These are phyloP conservation scores for Lutjanus argentimaculatus DNA, from an alignment of 2,797 vertebrate genomes.

Conservation along the genomic window DNA sequence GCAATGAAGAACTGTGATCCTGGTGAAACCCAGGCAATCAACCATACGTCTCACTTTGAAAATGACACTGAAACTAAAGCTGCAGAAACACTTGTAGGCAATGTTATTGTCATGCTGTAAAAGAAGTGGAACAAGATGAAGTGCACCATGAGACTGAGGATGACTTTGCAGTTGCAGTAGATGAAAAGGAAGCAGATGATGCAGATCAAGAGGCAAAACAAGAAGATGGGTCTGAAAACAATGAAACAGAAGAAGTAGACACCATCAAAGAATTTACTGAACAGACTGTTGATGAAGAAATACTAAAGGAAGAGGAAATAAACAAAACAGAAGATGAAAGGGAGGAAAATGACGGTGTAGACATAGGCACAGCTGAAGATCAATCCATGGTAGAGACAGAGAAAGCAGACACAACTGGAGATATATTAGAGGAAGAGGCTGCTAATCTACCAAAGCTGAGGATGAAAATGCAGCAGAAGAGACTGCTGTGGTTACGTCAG, in stretches of 20 bases:
- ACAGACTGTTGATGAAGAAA: conserved; percentile 6
- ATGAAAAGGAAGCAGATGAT: conserved; percentile 25
- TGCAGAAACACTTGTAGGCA: conserved; percentile 58
- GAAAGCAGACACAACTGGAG: not conserved
- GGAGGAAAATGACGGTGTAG: not conserved
- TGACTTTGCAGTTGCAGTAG: conserved; percentile 5
- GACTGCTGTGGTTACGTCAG: accelerated
- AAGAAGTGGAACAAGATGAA: conserved; percentile 36
- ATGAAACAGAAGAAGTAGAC: conserved; percentile 4
- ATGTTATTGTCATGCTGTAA: conserved; percentile 59
- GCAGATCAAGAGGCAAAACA: not conserved
- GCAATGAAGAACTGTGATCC: conserved; percentile 73
- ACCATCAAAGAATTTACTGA: not conserved
- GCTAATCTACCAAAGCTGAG: not conserved
- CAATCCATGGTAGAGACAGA: conserved; percentile 10
- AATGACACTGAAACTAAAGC: conserved; percentile 46
- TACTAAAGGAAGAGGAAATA: not conserved
- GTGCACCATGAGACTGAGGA: not conserved
- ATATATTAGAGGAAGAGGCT: not conserved
- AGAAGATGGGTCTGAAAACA: conserved; percentile 18
- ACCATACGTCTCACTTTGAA: conserved; percentile 20
- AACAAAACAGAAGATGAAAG: not conserved
- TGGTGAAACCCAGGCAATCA: conserved; percentile 10
- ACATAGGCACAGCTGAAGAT: not conserved
- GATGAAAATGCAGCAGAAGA: conserved; percentile 11